These are phyloP conservation scores for Troides aeacus DNA, from an alignment of 2,888 invertebrate species.

Conservation along the genomic window DNA sequence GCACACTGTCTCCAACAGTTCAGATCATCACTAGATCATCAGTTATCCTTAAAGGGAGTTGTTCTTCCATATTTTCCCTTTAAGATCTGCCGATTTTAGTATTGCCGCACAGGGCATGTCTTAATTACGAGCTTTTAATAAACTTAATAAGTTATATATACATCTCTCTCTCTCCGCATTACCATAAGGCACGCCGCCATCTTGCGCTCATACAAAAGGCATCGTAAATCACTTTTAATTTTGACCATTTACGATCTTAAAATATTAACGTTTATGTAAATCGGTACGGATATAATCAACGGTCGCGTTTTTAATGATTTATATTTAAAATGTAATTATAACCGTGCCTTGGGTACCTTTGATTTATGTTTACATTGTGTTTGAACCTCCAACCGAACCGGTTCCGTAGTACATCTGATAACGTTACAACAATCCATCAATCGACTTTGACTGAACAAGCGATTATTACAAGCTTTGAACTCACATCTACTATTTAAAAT, in stretches of 20 bases:
- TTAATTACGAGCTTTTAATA: not conserved
- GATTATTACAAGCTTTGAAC: conserved; percentile 7
- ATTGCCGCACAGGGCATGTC: too few relatives aligned
- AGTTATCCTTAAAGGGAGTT: too few relatives aligned
- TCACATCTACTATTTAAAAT: too few relatives aligned
- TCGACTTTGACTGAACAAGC: conserved; percentile 14
- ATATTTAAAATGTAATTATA: conserved; percentile 34
- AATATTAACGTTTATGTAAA: conserved; percentile 62
- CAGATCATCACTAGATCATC: too few relatives aligned
- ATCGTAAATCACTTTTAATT: conserved; percentile 63
- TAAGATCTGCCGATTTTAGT: too few relatives aligned
- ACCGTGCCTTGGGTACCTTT: conserved; percentile 27
- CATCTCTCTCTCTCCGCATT: not conserved
- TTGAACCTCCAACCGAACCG: conserved; percentile 17
- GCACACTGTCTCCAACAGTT: too few relatives aligned
- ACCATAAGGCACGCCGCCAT: conserved; percentile 3
- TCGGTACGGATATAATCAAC: conserved; percentile 64
- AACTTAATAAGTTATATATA: not conserved
- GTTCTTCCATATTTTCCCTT: too few relatives aligned
- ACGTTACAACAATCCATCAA: conserved; percentile 20
- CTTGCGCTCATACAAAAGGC: conserved; percentile 48
- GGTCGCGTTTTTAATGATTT: conserved; percentile 63
- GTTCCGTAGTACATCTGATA: conserved; percentile 16
- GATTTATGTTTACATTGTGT: conserved; percentile 37
- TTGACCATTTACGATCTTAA: conserved; percentile 47